Percentiles rank a stretch among this genome's conserved stretches.
Evolutionary conservation across 1,140 invertebrate species (phyloP).

Genomic region (Dreissena polymorpha): DNA sequence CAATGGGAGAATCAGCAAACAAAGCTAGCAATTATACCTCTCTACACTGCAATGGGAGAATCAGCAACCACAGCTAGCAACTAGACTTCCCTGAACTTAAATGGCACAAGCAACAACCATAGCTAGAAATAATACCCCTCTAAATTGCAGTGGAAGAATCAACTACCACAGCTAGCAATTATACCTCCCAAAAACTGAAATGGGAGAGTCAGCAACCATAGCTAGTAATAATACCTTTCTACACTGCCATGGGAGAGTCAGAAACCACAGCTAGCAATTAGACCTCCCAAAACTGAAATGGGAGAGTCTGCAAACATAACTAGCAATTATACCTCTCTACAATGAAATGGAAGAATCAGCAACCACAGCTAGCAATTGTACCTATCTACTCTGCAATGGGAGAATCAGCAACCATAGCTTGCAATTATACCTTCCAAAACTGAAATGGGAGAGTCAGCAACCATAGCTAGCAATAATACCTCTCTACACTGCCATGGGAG

Average conservation of each 20-base stretch:
- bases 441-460: slow-evolving; percentile 11
- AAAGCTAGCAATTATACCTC: too few species aligned
- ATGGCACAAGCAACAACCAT: slow-evolving; percentile 22
- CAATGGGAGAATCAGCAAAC: neutral
- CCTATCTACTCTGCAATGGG: neutral
- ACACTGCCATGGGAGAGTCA: neutral
- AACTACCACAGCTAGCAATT: neutral
- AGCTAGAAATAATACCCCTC: neutral
- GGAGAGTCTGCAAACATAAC: slow-evolving; percentile 71
- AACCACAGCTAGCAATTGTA: too few species aligned
- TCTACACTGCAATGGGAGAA: neutral
- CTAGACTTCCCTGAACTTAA: too few species aligned
- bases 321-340: neutral
- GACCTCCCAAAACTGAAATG: too few species aligned
- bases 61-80: neutral
- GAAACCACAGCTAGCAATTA: too few species aligned
- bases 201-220: slow-evolving; percentile 10
- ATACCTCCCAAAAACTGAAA: slow-evolving; percentile 37
- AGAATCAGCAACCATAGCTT: neutral
- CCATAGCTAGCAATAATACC: neutral
- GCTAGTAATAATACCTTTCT: neutral
- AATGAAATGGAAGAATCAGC: neutral
- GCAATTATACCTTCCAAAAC: too few species aligned
- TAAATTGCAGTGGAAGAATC: neutral
- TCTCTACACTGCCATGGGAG: neutral